Base-by-base conservation (phyloP, 2,113 vertebrate genomes). In the Numida meleagris region DNA sequence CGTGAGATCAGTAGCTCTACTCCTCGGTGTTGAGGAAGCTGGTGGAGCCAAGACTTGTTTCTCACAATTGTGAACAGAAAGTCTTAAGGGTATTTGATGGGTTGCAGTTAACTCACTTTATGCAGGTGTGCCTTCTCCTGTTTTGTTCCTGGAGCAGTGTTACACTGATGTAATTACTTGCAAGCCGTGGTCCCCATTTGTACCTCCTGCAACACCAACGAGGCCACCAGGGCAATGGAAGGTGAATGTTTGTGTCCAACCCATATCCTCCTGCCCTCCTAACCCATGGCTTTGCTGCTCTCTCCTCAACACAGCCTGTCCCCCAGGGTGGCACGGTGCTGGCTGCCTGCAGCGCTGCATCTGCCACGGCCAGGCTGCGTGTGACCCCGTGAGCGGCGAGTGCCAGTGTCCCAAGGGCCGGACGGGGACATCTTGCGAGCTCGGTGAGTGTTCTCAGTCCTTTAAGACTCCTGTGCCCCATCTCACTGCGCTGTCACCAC, bases 361-460 rank as follows among this genome's bases (percentile, higher is more conserved):
- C 31, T 98, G 98, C 95, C 96, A 88, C 0, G 94, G 97, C 42
- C 94, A 88, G 74, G 97, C 96, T 3, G 89, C 48, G 0, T 98
- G 98, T 76, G 92, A 98, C 73, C 57, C 4, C 0, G 40, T 89
- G 50, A 97, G 80, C 0, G 98, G 98, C 11, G 2, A 83, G 59
- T 98, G 98, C 92, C 94, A 1, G 29, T 98, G 98, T 94, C 95
- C 96, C 19, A 70, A 62, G 5, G 97, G 97, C 34, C 96, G 97
- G 97, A 97, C 86, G 0, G 98, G 98, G n/a, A 81, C 89, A 43
- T 90, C 96, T 2, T 98, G 98, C 45, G 97, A 98, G 80, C 89
- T 97, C 73, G 97, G 97, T 98, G 88, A 98, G 97, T 91, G 18
- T 23, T 46, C 21, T 15, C 57, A 2, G 2, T 1, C 61, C n/a